Percentiles rank a stretch among this genome's conserved stretches.
Conservation (phyloP, 2,888 invertebrate species). For the Acanthopleura granulata region DNA sequence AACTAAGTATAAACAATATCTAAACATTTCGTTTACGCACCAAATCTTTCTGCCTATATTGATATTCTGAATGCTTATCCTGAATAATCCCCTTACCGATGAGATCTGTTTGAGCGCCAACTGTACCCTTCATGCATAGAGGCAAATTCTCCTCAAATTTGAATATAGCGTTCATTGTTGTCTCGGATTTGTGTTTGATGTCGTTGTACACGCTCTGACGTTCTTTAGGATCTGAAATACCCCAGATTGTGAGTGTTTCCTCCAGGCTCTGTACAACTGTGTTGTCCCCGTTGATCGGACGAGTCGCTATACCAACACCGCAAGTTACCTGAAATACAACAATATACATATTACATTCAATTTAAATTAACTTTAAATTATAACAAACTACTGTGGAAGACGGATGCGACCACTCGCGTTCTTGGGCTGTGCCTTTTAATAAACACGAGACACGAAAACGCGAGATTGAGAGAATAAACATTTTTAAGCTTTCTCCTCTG, state of each 20-base stretch:
- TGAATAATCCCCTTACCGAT: constrained; percentile 35
- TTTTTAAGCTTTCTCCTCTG: too few species aligned
- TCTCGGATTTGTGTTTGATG: constrained; percentile 30
- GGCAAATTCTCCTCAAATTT: constrained; percentile 33
- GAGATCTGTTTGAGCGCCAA: constrained; percentile 42
- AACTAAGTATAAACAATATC: too few species aligned
- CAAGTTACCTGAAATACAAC: background rate
- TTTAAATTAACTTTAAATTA: background rate
- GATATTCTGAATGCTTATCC: background rate
- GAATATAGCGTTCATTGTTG: constrained; percentile 30
- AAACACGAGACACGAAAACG: too few species aligned
- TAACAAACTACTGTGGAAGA: background rate
- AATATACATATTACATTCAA: background rate
- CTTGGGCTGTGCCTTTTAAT: too few species aligned
- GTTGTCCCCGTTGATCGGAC: constrained; percentile 25
- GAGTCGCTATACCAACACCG: background rate
- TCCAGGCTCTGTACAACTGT: constrained; percentile 20
- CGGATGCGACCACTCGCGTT: too few species aligned
- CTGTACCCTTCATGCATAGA: constrained; percentile 29
- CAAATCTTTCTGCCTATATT: too few species aligned
- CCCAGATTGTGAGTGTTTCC: background rate
- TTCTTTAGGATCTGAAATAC: background rate
- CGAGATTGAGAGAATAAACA: too few species aligned
- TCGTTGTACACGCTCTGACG: background rate
- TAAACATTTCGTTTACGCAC: too few species aligned